Evolutionary conservation across 2,888 invertebrate genomes (phyloP).

Genomic region (Eilema caniola): DNA sequence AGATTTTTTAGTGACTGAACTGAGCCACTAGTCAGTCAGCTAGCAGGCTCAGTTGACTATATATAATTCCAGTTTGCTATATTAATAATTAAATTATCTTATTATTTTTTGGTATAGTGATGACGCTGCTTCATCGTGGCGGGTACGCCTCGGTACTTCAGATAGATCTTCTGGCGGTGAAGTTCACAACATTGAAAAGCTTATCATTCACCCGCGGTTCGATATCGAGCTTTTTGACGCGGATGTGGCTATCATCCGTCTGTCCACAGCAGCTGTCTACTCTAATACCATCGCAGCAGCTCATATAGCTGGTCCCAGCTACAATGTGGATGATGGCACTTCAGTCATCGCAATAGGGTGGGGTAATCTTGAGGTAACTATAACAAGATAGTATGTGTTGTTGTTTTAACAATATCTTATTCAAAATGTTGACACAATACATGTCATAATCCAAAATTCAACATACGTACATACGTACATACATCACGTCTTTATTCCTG

Average conservation of each 20-base stretch:
- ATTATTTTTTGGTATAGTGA: conserved; percentile 49
- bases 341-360: conserved; percentile 59
- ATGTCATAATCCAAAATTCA: too few relatives aligned
- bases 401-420: not conserved
- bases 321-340: conserved; percentile 49
- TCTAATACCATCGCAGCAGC: conserved; percentile 47
- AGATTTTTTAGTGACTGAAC: too few relatives aligned
- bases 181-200: conserved; percentile 36
- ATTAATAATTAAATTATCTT: not conserved
- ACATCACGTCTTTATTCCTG: too few relatives aligned
- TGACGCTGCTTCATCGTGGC: conserved; percentile 56
- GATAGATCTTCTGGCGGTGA: conserved; percentile 53
- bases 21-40: too few relatives aligned
- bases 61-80: too few relatives aligned
- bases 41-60: too few relatives aligned
- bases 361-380: conserved; percentile 60
- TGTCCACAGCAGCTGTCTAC: conserved; percentile 44
- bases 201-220: conserved; percentile 56
- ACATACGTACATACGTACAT: too few relatives aligned
- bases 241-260: conserved; percentile 62
- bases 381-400: too few relatives aligned
- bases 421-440: too few relatives aligned
- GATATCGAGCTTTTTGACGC: conserved; percentile 39
- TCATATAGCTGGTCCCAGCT: conserved; percentile 53
- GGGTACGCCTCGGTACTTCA: conserved; percentile 58